Conservation (phyloP, 2,888 invertebrate genomes). For the Tetragonisca angustula region DNA sequence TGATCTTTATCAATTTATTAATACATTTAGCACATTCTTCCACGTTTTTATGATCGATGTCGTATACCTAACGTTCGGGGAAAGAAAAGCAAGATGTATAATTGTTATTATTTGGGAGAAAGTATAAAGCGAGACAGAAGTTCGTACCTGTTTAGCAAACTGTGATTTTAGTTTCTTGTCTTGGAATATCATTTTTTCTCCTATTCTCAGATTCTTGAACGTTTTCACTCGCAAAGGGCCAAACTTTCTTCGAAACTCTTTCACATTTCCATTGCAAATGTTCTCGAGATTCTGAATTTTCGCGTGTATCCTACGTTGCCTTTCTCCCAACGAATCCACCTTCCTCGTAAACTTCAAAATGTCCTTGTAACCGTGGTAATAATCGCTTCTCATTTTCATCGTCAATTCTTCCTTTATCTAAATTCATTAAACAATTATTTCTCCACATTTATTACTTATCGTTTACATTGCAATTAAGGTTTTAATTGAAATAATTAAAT, state of each 20-base stretch:
- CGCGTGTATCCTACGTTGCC: conserved; percentile 67
- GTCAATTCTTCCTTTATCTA: conserved; percentile 65
- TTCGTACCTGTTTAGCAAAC: conserved; percentile 68
- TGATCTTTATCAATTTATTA: conserved; percentile 63
- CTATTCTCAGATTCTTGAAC: conserved; percentile 66
- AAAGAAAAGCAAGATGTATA: background rate
- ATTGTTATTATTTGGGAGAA: background rate
- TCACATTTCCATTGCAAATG: conserved; percentile 47
- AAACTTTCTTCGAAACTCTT: conserved; percentile 68
- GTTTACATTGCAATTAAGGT: background rate
- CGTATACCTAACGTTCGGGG: conserved; percentile 58
- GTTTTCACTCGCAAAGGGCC: conserved; percentile 68
- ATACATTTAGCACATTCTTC: conserved; percentile 57
- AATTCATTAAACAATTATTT: background rate
- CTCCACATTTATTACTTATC: background rate
- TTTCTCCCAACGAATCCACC: conserved; percentile 67
- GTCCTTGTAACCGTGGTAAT: conserved; percentile 64
- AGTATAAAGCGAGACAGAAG: background rate
- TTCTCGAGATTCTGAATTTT: conserved; percentile 68
- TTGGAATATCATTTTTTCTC: conserved; percentile 70
- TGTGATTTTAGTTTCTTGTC: conserved; percentile 64
- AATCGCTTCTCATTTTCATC: conserved; percentile 69
- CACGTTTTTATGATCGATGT: conserved; percentile 68
- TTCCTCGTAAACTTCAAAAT: conserved; percentile 67
- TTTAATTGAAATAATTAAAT: no score